Percentiles rank a stretch among this genome's conserved stretches.
Conservation (phyloP, 2,797 vertebrate genomes). For the Poeciliopsis presidionis region DNA sequence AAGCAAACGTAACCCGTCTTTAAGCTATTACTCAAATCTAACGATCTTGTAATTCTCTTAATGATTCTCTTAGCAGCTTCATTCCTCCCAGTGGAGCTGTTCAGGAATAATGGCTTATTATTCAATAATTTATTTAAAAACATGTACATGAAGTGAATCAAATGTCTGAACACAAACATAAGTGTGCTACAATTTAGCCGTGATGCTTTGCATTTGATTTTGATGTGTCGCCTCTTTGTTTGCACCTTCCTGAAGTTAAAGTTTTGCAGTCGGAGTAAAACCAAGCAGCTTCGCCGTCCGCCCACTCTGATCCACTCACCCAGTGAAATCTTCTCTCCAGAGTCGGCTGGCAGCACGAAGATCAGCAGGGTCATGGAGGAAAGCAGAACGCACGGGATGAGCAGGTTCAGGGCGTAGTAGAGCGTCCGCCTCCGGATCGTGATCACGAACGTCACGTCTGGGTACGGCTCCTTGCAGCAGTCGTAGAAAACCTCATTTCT, state of each 20-base stretch:
- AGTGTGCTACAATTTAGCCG: neutral
- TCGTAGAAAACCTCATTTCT: conserved; percentile 80
- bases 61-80: neutral
- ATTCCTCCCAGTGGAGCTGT: neutral
- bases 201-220: neutral
- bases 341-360: conserved; percentile 84
- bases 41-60: neutral
- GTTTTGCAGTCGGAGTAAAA: neutral
- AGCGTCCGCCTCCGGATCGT: conserved; percentile 83
- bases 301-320: conserved; percentile 68
- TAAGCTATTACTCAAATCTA: neutral
- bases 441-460: conserved; percentile 82
- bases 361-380: conserved; percentile 86
- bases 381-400: conserved; percentile 84
- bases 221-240: neutral
- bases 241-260: too few species aligned
- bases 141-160: neutral
- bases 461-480: conserved; percentile 85
- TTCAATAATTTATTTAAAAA: neutral
- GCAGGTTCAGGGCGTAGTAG: conserved; percentile 85
- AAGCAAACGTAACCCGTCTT: neutral
- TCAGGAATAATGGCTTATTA: neutral
- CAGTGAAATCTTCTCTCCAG: conserved; percentile 85
- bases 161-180: neutral
- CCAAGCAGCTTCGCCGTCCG: neutral